phyloP scores from a whole-genome alignment of 2,888 invertebrate genomes.

The Timema cristinae region DNA sequence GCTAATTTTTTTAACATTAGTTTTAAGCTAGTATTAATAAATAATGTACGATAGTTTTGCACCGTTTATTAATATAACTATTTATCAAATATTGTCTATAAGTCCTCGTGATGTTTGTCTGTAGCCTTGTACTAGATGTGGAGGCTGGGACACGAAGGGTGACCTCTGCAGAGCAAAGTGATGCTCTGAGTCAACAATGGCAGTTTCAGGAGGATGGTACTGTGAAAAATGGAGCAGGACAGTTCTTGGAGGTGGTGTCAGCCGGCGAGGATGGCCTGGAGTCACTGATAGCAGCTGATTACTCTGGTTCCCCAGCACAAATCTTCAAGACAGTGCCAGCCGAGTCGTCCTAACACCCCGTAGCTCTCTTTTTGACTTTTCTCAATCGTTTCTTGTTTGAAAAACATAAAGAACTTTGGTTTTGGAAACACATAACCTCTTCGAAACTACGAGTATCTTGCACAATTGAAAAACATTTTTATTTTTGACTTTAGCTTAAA shows the following conservation, averaged over 20 bases:
- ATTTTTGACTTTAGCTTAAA: too few species aligned
- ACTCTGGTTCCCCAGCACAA: neutral
- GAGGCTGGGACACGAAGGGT: neutral
- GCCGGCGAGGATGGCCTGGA: neutral
- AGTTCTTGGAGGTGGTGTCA: neutral
- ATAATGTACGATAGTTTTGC: too few species aligned
- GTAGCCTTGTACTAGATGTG: conserved; percentile 7
- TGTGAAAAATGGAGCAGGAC: neutral
- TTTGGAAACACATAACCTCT: too few species aligned
- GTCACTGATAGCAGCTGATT: neutral
- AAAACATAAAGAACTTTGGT: too few species aligned
- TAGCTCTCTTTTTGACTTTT: too few species aligned
- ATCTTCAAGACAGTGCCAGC: neutral
- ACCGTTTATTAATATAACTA: too few species aligned
- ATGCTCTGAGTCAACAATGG: neutral
- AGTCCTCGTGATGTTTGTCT: neutral
- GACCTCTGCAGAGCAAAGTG: neutral
- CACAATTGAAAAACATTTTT: too few species aligned
- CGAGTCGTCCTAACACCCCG: neutral
- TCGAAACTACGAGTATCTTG: too few species aligned
- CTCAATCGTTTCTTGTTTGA: too few species aligned
- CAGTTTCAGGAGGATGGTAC: neutral
- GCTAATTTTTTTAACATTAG: too few species aligned
- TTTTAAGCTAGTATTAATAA: too few species aligned
- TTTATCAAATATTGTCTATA: too few species aligned